Base-by-base conservation (phyloP, 1,140 invertebrate genomes). In the Pseudomyrmex concolor region DNA sequence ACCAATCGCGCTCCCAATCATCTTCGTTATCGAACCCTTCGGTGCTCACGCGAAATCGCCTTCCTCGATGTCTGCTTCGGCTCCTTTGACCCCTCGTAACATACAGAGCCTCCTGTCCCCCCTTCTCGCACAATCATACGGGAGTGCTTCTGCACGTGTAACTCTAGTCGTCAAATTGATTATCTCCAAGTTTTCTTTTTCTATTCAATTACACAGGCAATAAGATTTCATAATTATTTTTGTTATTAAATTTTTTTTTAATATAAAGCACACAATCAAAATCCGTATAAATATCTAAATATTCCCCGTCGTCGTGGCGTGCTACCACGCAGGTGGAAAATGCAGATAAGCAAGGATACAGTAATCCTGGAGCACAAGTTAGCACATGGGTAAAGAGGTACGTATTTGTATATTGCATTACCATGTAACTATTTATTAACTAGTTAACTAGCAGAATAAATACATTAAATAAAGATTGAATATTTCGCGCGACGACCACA, bases 291-390 rank as follows among this genome's bases (percentile, higher is more conserved):
- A 91, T 86, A 77, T 88, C 84, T 81, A 70, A 81, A 85, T 74
- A 84, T 62, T 70, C 45, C 76, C 45, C 77, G 74, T 84, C 74
- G 84, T 86, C 82, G 86, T 91, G 87, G 85, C 86, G 85, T 86
- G 87, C 84, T 87, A 88, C 87, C 89, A 89, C 80, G 86, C 81
- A 91, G 86, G 91, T 92, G 90, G 89, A 67, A 88, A 89, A 85
- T 84, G 86, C 81, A 93, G 92, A 94, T 93, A 94, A 93, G 92
- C 91, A 92, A 90, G 90, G 91, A 91, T 90, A 91, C 91, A 90
- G 91, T 94, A 94, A 93, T 93, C 92, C 92, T 90, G 89, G 85
- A 77, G 88, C 89, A 91, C 91, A 93, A 93, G 92, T 93, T 93
- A 92, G 91, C 90, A 34, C 5, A 87, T 70, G 51, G 88, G 84